phyloP scores from a whole-genome alignment of 2,888 invertebrate species.

The Torymus auratus region DNA sequence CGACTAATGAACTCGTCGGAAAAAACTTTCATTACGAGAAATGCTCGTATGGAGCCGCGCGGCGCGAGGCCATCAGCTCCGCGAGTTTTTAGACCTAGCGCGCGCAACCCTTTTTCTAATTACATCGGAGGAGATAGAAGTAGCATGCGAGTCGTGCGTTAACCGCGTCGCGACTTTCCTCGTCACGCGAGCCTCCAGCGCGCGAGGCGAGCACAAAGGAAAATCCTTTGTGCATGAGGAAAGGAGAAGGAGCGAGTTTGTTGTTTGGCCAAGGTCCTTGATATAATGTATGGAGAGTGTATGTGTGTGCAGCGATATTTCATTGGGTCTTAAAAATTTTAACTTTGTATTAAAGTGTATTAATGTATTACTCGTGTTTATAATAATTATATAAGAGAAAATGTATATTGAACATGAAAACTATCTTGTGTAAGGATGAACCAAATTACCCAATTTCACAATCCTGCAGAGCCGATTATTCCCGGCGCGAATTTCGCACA shows the following conservation, averaged over 20 bases:
- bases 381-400: too few species aligned
- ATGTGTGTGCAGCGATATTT: too few species aligned
- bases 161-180: slow-evolving; percentile 46
- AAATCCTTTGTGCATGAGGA: slow-evolving; percentile 15
- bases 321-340: too few species aligned
- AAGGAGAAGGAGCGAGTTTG: slow-evolving; percentile 10
- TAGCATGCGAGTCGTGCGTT: slow-evolving; percentile 35
- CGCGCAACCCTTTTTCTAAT: slow-evolving; percentile 45
- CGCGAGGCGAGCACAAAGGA: background rate
- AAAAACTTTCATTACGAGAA: slow-evolving; percentile 29
- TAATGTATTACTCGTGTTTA: too few species aligned
- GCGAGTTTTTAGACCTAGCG: background rate
- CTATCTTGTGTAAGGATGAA: too few species aligned
- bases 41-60: background rate
- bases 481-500: too few species aligned
- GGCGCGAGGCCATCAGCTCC: too few species aligned
- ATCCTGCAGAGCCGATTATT: too few species aligned
- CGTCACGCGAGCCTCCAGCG: slow-evolving; percentile 34
- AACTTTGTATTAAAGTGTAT: too few species aligned
- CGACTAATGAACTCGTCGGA: background rate
- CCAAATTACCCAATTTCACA: too few species aligned
- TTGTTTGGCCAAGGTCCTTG: background rate
- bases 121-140: slow-evolving; percentile 24
- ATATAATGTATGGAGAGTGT: too few species aligned
- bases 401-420: too few species aligned